phyloP scores from a whole-genome alignment of 2,797 vertebrate genomes.

The Brachymystax lenok region DNA sequence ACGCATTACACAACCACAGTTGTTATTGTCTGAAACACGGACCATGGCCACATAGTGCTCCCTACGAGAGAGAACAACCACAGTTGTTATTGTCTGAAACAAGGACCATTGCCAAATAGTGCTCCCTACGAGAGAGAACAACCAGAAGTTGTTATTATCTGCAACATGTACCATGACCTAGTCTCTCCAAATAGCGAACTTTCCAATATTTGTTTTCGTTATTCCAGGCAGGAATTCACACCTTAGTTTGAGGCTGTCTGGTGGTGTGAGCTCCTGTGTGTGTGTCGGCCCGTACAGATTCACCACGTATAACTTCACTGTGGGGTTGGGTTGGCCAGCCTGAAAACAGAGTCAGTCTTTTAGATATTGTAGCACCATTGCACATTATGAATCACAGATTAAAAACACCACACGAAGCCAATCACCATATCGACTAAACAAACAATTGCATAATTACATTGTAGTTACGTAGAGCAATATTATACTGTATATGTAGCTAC shows the following conservation, averaged over 20 bases:
- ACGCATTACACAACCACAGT: too few species aligned
- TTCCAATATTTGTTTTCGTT: too few species aligned
- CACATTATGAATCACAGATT: not conserved
- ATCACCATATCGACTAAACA: not conserved
- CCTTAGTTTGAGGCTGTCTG: conserved; percentile 92
- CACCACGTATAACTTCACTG: conserved; percentile 90
- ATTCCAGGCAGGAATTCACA: conserved; percentile 43
- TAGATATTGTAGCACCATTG: not conserved
- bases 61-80: conserved; percentile 59
- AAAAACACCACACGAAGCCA: conserved; percentile 4
- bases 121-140: conserved; percentile 77
- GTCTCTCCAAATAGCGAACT: too few species aligned
- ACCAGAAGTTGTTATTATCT: too few species aligned
- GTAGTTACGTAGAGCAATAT: not conserved
- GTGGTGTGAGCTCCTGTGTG: conserved; percentile 93
- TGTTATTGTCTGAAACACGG: not conserved
- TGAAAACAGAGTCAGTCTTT: conserved; percentile 57
- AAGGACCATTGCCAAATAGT: conserved; percentile 92
- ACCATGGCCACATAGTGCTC: conserved; percentile 98
- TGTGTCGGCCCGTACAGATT: conserved; percentile 96
- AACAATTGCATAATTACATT: not conserved
- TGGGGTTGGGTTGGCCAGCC: conserved; percentile 95
- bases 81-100: too few species aligned
- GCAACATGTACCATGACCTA: too few species aligned
- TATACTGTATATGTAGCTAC: too few species aligned